Evolutionary conservation across 2,888 invertebrate genomes (phyloP), one percentile per base, ranked within the genome.

Genomic region (Leptura quadrifasciata): DNA sequence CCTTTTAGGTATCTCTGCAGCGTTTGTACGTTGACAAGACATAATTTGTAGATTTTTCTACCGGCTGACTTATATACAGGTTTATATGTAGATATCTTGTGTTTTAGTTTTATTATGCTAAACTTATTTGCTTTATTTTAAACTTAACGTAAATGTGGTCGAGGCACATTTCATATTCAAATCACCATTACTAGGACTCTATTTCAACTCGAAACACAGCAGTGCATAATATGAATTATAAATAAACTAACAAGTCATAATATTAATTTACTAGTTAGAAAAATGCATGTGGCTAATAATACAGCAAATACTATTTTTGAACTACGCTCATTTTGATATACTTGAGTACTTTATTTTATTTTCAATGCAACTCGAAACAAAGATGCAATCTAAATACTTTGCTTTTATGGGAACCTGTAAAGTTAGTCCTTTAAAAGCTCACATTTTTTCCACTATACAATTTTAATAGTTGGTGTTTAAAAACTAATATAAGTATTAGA

Each of bases 1-100:
- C 81, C 80, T 81, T 81, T 81, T 80, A 80, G 80, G 79, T 80
- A 81, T 81, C 81, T 81, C 76, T 71, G 74, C 75, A 63, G 80
- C 80, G 76, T 80, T 76, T 75, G 78, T 78, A 77, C 80, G 79
- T 79, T 84, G 86, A 86, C 86, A 85, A 85, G 85, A 83, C 85
- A 84, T 85, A 85, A 86, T 85, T 86, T 84, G 81, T 79, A 77
- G 81, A 80, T 82, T 85, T 86, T 84, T 81, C 79, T 73, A 75
- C 76, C 76, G 79, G 76, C 76, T 85, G 85, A 84, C 83, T 86
- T 85, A 85, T 82, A 84, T 84, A 82, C 84, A 84, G 81, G 85
- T 84, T 85, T 82, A 80, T 83, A 83, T 84, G 82, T 82, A 82
- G 83, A 84, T 82, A 80, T 80, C 79, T 80, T 75, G 76, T 76